Conservation (phyloP, 2,113 vertebrate genomes). For the Entelurus aequoreus region DNA sequence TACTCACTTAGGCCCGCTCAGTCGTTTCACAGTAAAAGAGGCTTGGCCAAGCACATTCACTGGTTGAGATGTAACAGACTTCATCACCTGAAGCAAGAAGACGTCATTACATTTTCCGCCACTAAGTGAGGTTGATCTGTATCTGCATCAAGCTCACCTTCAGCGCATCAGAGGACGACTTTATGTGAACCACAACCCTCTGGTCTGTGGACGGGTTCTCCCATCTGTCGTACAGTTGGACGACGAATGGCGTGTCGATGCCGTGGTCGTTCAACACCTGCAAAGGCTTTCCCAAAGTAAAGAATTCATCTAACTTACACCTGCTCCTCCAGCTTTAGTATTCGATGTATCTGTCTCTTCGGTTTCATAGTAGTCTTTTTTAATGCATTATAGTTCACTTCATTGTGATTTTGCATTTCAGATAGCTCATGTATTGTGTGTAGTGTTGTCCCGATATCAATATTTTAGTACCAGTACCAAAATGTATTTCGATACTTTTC, state of each 20-base stretch:
- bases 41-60: slow-evolving; percentile 78
- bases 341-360: too few relatives aligned
- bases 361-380: too few relatives aligned
- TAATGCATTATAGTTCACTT: too few relatives aligned
- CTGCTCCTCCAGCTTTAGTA: too few relatives aligned
- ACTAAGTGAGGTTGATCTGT: background rate
- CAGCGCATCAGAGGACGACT: slow-evolving; percentile 25
- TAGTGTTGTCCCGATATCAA: too few relatives aligned
- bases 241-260: slow-evolving; percentile 70
- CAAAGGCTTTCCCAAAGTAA: slow-evolving; percentile 69
- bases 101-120: background rate
- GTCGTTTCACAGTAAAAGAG: slow-evolving; percentile 68
- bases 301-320: too few relatives aligned
- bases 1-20: slow-evolving; percentile 83
- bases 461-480: too few relatives aligned
- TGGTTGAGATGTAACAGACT: slow-evolving; percentile 42
- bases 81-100: slow-evolving; percentile 46
- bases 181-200: slow-evolving; percentile 74
- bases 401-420: too few relatives aligned
- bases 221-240: slow-evolving; percentile 88
- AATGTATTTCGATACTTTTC: too few relatives aligned
- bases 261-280: slow-evolving; percentile 79
- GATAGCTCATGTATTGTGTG: too few relatives aligned
- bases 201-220: slow-evolving; percentile 78
- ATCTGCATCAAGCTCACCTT: slow-evolving; percentile 37